Conservation (phyloP, 2,888 invertebrate genomes). For the Andrena bicolor region DNA sequence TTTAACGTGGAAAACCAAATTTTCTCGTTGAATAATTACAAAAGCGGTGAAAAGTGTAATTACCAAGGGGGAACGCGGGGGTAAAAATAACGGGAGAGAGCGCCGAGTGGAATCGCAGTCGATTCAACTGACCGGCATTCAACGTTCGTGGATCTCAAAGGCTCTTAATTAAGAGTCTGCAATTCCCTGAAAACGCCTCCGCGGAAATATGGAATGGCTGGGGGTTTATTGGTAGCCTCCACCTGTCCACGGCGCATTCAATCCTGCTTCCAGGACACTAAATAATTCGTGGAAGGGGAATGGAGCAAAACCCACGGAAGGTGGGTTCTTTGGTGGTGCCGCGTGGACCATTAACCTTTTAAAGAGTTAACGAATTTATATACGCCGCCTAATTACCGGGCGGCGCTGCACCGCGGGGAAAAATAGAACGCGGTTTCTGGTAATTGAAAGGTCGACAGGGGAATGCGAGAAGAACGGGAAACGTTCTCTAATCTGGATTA, state of each 20-base stretch:
- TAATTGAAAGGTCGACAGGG: slow-evolving; percentile 74
- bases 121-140: slow-evolving; percentile 2
- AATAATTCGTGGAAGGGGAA: slow-evolving; percentile 49
- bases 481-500: slow-evolving; percentile 51
- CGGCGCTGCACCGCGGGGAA: slow-evolving; percentile 55
- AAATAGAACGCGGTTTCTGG: slow-evolving; percentile 62
- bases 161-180: slow-evolving; percentile 38
- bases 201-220: slow-evolving; percentile 41
- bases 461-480: slow-evolving; percentile 45
- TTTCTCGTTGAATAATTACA: neutral
- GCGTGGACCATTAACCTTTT: slow-evolving; percentile 74
- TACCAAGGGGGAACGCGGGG: neutral
- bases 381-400: slow-evolving; percentile 75
- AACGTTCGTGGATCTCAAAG: slow-evolving; percentile 4
- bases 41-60: neutral
- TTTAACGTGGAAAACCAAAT: neutral
- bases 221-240: slow-evolving; percentile 40
- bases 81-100: neutral
- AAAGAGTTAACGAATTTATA: slow-evolving; percentile 78
- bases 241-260: slow-evolving; percentile 32
- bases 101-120: neutral
- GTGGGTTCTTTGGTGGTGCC: slow-evolving; percentile 48
- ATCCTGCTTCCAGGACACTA: slow-evolving; percentile 20
- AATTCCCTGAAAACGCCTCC: neutral
- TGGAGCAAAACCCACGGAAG: slow-evolving; percentile 26